Conservation (phyloP, 2,888 invertebrate species). For the Lottia gigantea region DNA sequence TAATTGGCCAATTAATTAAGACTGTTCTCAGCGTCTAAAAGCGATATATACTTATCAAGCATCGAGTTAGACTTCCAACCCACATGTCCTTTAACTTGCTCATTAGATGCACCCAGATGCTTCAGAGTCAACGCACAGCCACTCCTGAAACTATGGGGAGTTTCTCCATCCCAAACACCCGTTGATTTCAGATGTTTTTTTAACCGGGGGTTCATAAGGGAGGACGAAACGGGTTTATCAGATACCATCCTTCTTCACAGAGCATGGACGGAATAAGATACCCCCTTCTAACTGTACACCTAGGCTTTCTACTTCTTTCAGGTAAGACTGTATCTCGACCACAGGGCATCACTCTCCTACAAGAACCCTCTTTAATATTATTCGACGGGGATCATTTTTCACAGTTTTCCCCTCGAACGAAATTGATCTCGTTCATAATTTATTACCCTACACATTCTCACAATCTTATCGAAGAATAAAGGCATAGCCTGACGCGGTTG, state of each 20-base stretch:
- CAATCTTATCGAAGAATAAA: background rate
- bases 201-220: too few relatives aligned
- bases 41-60: background rate
- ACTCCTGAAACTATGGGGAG: background rate
- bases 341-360: background rate
- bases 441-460: background rate
- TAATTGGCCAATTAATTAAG: background rate
- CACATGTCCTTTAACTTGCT: background rate
- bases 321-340: background rate
- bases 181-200: too few relatives aligned
- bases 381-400: background rate
- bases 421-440: background rate
- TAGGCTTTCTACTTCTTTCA: background rate
- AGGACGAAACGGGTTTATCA: too few relatives aligned
- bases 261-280: too few relatives aligned
- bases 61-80: background rate
- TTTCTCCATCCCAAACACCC: background rate
- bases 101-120: background rate
- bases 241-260: too few relatives aligned
- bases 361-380: background rate
- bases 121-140: background rate
- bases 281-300: too few relatives aligned
- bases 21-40: background rate
- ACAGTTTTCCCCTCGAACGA: background rate
- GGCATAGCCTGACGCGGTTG: background rate